Evolutionary conservation across 2,113 vertebrate genomes (phyloP).

Genomic region (Microcebus lehilahytsara): DNA sequence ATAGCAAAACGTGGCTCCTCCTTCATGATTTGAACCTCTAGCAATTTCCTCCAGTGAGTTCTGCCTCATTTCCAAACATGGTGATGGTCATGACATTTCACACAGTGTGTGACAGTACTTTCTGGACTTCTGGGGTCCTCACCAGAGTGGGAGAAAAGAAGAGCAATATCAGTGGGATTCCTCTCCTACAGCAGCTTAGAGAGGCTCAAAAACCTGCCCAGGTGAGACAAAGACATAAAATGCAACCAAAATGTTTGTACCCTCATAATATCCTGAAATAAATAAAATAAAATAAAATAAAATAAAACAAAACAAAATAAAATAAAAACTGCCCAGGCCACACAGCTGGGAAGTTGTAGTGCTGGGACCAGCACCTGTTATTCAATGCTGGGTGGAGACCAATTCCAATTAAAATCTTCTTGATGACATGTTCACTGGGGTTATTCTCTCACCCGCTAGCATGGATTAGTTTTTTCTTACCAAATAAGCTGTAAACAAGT

Average conservation of each 20-base stretch:
- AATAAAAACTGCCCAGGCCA: not conserved
- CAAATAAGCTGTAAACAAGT: not conserved
- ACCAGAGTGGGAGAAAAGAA: not conserved
- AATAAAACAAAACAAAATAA: no score
- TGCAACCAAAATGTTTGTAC: no score
- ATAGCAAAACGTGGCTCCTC: not conserved
- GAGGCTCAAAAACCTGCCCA: not conserved
- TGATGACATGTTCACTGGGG: not conserved
- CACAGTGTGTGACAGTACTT: accelerated
- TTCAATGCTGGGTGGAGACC: not conserved
- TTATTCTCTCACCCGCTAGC: not conserved
- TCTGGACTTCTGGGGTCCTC: not conserved
- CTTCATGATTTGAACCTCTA: not conserved
- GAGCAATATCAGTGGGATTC: not conserved
- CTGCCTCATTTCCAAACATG: not conserved
- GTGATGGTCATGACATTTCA: not conserved
- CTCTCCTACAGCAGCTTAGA: not conserved
- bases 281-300: not conserved
- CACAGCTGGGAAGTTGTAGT: not conserved
- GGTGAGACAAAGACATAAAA: no score
- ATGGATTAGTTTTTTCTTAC: not conserved
- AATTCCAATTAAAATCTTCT: not conserved
- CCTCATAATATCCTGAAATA: no score
- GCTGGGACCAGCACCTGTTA: not conserved
- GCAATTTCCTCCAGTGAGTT: not conserved